These are phyloP conservation scores for Florisuga fusca DNA, from an alignment of 2,797 vertebrate genomes.

Conservation along the genomic window DNA sequence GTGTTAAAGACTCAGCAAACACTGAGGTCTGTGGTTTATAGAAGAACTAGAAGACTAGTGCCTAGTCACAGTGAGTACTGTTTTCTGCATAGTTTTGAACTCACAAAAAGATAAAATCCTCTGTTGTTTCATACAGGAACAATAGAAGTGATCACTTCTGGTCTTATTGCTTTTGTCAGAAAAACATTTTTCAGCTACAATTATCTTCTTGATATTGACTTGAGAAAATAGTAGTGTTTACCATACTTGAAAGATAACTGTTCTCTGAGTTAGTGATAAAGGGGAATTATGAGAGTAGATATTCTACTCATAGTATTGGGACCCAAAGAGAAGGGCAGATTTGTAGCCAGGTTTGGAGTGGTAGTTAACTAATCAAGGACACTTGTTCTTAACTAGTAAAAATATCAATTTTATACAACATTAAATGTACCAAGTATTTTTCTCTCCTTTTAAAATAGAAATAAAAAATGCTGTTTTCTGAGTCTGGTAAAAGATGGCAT, in stretches of 20 bases:
- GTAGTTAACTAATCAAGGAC: background rate
- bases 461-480: background rate
- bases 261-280: background rate
- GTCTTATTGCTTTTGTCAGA: background rate
- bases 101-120: background rate
- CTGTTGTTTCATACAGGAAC: background rate
- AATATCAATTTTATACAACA: background rate
- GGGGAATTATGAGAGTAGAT: background rate
- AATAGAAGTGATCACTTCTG: background rate
- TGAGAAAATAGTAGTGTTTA: background rate
- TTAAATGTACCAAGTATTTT: background rate
- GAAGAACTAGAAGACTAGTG: background rate
- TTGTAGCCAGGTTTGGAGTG: background rate
- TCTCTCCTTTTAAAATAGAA: background rate
- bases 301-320: background rate
- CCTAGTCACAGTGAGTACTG: accelerated
- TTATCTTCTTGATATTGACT: background rate
- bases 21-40: background rate
- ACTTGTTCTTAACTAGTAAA: background rate
- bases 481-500: background rate
- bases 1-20: background rate
- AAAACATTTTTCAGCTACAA: background rate
- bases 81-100: background rate
- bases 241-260: background rate
- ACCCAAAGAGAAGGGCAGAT: background rate